phyloP scores from a whole-genome alignment of 1,140 invertebrate genomes.

The Thaumatotibia leucotreta region DNA sequence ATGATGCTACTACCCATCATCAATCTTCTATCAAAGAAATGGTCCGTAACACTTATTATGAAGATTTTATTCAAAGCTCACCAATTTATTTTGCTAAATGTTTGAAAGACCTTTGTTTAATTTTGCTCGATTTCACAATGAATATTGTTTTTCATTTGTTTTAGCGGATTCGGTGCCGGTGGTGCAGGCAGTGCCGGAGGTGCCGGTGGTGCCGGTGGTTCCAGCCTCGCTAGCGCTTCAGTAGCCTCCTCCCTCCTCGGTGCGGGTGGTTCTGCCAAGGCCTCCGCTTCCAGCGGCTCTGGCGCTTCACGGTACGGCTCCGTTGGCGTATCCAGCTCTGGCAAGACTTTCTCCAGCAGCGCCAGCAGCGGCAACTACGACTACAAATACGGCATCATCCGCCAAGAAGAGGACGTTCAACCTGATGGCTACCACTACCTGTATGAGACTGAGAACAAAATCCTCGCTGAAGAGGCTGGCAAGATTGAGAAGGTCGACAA shows the following conservation, averaged over 20 bases:
- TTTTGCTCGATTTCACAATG: not conserved
- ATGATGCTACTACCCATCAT: too few relatives aligned
- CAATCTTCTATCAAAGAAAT: too few relatives aligned
- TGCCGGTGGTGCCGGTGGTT: not conserved
- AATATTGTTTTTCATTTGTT: not conserved
- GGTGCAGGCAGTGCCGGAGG: conserved; percentile 17
- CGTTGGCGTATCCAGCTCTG: conserved; percentile 17
- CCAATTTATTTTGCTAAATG: too few relatives aligned
- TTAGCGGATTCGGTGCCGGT: not conserved
- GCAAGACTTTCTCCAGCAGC: conserved; percentile 12
- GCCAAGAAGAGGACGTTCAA: conserved; percentile 50
- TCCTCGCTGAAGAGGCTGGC: conserved; percentile 76
- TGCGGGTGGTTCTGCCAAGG: not conserved
- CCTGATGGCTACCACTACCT: conserved; percentile 75
- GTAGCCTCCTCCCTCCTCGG: not conserved
- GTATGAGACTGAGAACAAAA: conserved; percentile 82
- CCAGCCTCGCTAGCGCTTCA: not conserved
- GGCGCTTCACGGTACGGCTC: conserved; percentile 14
- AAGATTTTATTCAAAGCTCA: too few relatives aligned
- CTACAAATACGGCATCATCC: conserved; percentile 66
- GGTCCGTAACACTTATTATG: too few relatives aligned
- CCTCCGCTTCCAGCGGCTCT: not conserved
- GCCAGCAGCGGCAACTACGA: conserved; percentile 36
- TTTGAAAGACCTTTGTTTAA: too few relatives aligned
- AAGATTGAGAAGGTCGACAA: conserved; percentile 64